Conservation (phyloP, 2,888 invertebrate genomes). For the Drosophila kuntzei region DNA sequence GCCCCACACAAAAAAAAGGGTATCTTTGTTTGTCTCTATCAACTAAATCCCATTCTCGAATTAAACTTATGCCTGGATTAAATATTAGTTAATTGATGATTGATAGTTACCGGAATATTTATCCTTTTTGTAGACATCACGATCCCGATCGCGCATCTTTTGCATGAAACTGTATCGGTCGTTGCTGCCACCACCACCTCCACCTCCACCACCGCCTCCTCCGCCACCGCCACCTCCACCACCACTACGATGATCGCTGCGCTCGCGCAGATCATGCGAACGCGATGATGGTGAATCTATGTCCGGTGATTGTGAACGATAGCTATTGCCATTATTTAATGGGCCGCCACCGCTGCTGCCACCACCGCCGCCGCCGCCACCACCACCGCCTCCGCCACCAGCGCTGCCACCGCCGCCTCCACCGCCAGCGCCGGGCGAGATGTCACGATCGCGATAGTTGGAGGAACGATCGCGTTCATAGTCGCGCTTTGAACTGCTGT, state of each 20-base stretch:
- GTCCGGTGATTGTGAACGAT: slow-evolving; percentile 91
- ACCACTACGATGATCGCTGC: slow-evolving; percentile 78
- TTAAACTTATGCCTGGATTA: too few relatives aligned
- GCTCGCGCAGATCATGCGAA: slow-evolving; percentile 84
- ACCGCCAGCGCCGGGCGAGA: slow-evolving; percentile 83
- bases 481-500: slow-evolving; percentile 91
- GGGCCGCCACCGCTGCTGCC: slow-evolving; percentile 73
- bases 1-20: too few relatives aligned
- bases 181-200: slow-evolving; percentile 85
- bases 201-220: slow-evolving; percentile 59
- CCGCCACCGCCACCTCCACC: slow-evolving; percentile 58
- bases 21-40: too few relatives aligned
- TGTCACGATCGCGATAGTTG: slow-evolving; percentile 85
- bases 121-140: slow-evolving; percentile 96
- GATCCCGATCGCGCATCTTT: slow-evolving; percentile 88
- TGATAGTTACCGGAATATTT: slow-evolving; percentile 91
- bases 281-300: slow-evolving; percentile 88
- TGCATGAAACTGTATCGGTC: slow-evolving; percentile 86
- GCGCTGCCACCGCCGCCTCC: slow-evolving; percentile 65
- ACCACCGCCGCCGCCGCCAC: slow-evolving; percentile 73
- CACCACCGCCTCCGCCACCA: slow-evolving; percentile 71
- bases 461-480: slow-evolving; percentile 86
- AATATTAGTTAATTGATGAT: not conserved
- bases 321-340: slow-evolving; percentile 89
- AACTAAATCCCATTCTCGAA: too few relatives aligned